These are phyloP conservation scores for Camelus dromedarius DNA, from an alignment of 2,113 vertebrate genomes.

Conservation along the genomic window DNA sequence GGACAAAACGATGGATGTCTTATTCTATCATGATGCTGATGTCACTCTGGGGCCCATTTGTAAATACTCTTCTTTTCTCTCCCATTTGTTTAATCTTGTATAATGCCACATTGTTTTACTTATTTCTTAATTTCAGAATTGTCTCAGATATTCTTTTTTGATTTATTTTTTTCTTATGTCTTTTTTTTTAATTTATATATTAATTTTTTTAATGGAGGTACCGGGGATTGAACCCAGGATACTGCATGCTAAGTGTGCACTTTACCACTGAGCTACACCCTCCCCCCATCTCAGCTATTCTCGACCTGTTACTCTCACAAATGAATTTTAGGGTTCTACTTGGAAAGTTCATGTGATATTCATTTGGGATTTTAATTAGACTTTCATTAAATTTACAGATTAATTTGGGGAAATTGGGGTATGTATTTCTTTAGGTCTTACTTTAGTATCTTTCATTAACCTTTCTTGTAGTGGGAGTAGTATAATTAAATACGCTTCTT, in stretches of 20 bases:
- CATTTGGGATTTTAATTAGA: constrained; percentile 39
- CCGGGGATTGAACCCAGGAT: no score
- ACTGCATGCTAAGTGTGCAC: no score
- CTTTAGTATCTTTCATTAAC: not conserved
- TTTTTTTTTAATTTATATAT: no score
- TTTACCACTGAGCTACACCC: no score
- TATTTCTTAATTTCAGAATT: not conserved
- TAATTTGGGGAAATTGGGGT: not conserved
- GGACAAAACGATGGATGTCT: not conserved
- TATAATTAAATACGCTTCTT: not conserved
- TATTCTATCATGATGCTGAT: not conserved
- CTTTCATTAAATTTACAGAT: constrained; percentile 17
- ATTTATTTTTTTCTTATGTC: no score
- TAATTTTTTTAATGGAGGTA: no score
- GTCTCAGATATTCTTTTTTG: not conserved
- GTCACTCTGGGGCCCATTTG: not conserved
- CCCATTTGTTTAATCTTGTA: not conserved
- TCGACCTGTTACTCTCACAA: not conserved
- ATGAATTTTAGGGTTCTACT: constrained; percentile 7
- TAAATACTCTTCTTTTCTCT: not conserved
- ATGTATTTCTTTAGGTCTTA: not conserved
- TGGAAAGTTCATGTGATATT: not conserved
- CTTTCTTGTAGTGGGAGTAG: not conserved
- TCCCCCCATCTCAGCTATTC: not conserved
- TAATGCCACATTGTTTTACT: not conserved